Percentiles rank a stretch among this genome's conserved stretches.
Conservation (phyloP, 2,888 invertebrate genomes). For the Lepidochrysops patricia region DNA sequence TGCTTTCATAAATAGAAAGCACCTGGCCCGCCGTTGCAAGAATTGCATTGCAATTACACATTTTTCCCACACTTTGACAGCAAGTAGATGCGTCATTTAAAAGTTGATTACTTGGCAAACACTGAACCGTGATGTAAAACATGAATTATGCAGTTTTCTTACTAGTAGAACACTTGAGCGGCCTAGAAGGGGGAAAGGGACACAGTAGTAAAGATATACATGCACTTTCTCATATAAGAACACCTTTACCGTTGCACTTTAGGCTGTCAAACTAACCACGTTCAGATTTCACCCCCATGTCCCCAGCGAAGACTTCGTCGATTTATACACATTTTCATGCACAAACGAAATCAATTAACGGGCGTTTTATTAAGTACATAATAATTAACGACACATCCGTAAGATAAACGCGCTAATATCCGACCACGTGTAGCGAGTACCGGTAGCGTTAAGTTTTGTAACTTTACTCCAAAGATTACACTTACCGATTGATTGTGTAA, state of each 20-base stretch:
- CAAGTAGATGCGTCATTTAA: conserved; percentile 56
- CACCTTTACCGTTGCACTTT: conserved; percentile 40
- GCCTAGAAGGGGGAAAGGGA: background rate
- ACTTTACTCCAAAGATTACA: conserved; percentile 51
- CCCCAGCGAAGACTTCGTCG: conserved; percentile 34
- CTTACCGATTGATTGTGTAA: conserved; percentile 67
- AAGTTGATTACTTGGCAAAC: conserved; percentile 30
- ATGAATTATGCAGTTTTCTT: background rate
- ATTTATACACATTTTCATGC: conserved; percentile 16
- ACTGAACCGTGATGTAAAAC: background rate
- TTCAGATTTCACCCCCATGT: conserved; percentile 61
- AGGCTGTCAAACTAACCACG: conserved; percentile 65
- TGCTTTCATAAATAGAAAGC: conserved; percentile 12
- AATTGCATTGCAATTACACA: conserved; percentile 22
- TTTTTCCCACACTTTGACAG: conserved; percentile 37
- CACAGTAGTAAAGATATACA: background rate
- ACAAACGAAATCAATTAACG: background rate
- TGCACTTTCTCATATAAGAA: conserved; percentile 8
- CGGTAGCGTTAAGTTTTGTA: conserved; percentile 61
- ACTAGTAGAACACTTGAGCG: background rate
- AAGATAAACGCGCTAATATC: conserved; percentile 49
- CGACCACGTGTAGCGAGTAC: conserved; percentile 66
- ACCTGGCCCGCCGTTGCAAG: conserved; percentile 14
- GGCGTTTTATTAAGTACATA: background rate
- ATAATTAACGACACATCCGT: conserved; percentile 38